Base-by-base conservation (phyloP, 2,888 invertebrate species). In the Emmelina monodactyla region DNA sequence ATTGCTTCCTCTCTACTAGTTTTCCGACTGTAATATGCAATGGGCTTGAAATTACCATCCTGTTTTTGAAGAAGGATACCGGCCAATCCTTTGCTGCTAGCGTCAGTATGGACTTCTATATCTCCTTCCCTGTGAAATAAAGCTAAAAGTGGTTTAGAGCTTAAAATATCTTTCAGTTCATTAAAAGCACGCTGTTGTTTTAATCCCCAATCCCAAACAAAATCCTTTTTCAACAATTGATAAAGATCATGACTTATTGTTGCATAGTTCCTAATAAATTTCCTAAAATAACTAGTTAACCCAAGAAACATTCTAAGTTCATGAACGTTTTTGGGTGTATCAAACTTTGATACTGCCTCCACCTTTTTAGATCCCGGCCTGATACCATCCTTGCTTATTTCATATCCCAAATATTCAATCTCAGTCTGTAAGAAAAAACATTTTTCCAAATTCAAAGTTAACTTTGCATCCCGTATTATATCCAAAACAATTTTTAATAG, bases 61-160 rank as follows among this genome's bases (percentile, higher is more conserved):
- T 47, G 40, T 25, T 40, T 39, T 36, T 56, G 52, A 5, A 57
- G 30, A 6, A 58, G 29, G 9, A 58, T 49, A 6, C 48, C 53
- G 0, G 43, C 52, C 2, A 45, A 39, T 1, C 51, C 51, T 6
- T 43, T 6, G n/a, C 38, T 40, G 30, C 51, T 47, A 1, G 55
- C 53, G 14, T 56, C 53, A 0, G 50, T 50, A 33, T 55, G 53
- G 2, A 56, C 32, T 32, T 55, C 48, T 1, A 39, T 49, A 4
- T 38, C 33, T 3, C 45, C 22, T 2, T 16, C 16, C 1, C 44
- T 46, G 22, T 53, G 45, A 29, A 47, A 58, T 9, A 54, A 33
- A 1, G 45, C 50, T 16, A 61, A 22, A 1, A 54, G 35, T 0
- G 54, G 59, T 33, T 41, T 37, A 3, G 22, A 14, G 22, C 46